phyloP scores from a whole-genome alignment of 2,113 vertebrate species.

The Martes martes region DNA sequence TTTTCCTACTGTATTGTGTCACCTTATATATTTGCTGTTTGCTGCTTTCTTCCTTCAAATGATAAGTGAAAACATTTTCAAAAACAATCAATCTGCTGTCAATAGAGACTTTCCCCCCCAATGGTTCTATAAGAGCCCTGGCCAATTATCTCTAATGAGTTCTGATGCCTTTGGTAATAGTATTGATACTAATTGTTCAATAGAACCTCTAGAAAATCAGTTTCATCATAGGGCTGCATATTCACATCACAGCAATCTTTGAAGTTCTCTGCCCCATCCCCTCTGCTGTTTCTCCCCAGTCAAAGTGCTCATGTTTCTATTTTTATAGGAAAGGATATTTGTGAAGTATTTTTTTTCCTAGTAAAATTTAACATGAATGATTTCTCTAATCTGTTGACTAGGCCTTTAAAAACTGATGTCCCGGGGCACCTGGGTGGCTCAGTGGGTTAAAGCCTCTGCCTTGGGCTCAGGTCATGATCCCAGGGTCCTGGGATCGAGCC shows the following conservation, averaged over 20 bases:
- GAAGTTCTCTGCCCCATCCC: background rate
- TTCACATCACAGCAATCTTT: background rate
- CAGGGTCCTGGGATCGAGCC: too few relatives aligned
- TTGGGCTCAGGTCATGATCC: too few relatives aligned
- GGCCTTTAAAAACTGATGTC: slow-evolving; percentile 78
- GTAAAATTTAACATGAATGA: slow-evolving; percentile 71
- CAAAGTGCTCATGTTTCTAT: slow-evolving; percentile 46
- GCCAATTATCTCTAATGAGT: slow-evolving; percentile 23
- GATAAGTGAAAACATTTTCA: background rate
- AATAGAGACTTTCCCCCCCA: background rate
- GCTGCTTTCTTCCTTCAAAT: background rate
- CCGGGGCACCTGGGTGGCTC: background rate
- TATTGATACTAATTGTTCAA: slow-evolving; percentile 46
- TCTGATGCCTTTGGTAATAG: background rate
- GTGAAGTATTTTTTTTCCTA: slow-evolving; percentile 63
- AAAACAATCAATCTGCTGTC: background rate
- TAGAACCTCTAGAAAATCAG: slow-evolving; percentile 34
- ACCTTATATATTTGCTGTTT: background rate
- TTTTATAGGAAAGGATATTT: slow-evolving; percentile 52
- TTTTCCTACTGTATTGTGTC: background rate
- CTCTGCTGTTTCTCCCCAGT: background rate
- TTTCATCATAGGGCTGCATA: background rate
- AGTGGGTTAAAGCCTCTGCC: too few relatives aligned
- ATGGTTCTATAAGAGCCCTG: background rate
- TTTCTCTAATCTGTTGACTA: slow-evolving; percentile 72